Base-by-base conservation (phyloP, 1,140 invertebrate species). In the Daktulosphaira vitifoliae region DNA sequence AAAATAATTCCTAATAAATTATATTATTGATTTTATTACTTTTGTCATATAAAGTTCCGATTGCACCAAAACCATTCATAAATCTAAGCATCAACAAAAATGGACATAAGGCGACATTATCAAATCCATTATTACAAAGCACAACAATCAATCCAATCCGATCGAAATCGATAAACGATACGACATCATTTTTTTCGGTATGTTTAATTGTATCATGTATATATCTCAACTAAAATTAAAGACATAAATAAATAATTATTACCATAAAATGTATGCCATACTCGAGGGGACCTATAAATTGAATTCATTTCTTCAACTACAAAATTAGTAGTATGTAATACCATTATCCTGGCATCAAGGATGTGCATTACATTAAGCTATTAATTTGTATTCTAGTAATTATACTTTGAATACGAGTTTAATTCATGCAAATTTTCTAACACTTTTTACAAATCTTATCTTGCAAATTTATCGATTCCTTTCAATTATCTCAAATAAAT, bases 81-180 rank as follows among this genome's bases (percentile, higher is more conserved):
- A 59, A 46, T 23, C 18, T 59, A n/a, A 59, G 54, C 23, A 59
- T 59, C 8, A 59, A 59, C 39, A 59, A 59, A 16, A 59, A 59
- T 23, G 54, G 26, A 7, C 54, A 42, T 1, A 23, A 22, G 26
- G 2, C 3, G n/a, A 22, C 29, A 23, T 2, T 22, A 18, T 2
- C 18, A n/a, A n/a, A n/a, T n/a, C n/a, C n/a, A n/a, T n/a, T n/a
- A 1, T 18, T 15, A 22, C 51, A 37, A 6, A 13, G 5, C 39
- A 20, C 39, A n/a, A 44, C 33, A 5, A 26, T 23, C 23, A 9
- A 7, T 16, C 54, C 16, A 0, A 20, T 38, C n/a, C 20, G n/a
- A 22, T 7, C 46, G 4, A 3, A 18, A 7, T 3, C 54, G 16
- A 13, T 46, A 2, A 59, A 59, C 16, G 22, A 46, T 8, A 44